Conservation (phyloP, 1,140 invertebrate species). For the Daktulosphaira vitifoliae region DNA sequence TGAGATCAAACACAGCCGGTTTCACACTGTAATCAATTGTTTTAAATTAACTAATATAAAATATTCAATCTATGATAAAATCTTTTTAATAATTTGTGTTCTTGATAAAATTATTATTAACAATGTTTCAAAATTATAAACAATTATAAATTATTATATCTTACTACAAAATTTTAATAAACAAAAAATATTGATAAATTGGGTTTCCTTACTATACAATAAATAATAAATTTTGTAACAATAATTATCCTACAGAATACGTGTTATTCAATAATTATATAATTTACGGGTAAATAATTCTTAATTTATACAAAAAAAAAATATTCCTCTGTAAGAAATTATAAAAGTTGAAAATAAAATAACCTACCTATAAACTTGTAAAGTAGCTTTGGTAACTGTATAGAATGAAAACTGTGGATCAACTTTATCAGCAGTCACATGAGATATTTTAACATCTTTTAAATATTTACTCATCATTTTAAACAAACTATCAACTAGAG, state of each 20-base stretch:
- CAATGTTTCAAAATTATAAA: not conserved
- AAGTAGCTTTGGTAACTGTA: constrained; percentile 62
- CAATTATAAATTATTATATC: not conserved
- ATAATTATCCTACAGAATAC: too few relatives aligned
- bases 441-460: constrained; percentile 60
- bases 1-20: constrained; percentile 93
- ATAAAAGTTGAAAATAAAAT: not conserved
- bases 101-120: not conserved
- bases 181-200: too few relatives aligned
- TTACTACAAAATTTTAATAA: not conserved
- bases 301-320: too few relatives aligned
- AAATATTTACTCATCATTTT: constrained; percentile 67
- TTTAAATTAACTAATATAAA: constrained; percentile 35
- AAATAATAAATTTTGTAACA: not conserved
- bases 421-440: constrained; percentile 64
- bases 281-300: too few relatives aligned
- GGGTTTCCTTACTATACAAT: not conserved
- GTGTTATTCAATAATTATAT: too few relatives aligned
- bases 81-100: not conserved
- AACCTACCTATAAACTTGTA: constrained; percentile 80
- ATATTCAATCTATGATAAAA: not conserved
- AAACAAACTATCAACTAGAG: constrained; percentile 56
- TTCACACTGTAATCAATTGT: constrained; percentile 70
- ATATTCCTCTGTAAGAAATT: too few relatives aligned
- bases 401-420: constrained; percentile 93